Evolutionary conservation across 2,888 invertebrate species (phyloP), one percentile per base, ranked within the genome.

Genomic region (Atethmia centrago): DNA sequence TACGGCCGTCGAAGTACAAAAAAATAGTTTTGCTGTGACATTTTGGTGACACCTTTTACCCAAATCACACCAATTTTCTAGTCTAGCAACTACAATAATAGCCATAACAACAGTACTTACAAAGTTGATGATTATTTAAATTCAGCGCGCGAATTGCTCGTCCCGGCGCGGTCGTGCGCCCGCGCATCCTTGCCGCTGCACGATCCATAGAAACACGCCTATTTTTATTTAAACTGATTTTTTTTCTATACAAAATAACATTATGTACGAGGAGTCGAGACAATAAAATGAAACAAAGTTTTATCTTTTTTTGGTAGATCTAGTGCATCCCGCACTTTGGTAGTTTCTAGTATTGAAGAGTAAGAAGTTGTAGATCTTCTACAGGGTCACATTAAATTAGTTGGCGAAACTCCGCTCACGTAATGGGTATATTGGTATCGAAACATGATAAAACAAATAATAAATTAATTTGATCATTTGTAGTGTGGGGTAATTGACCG

Each of bases 131-230:
- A 71, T 67, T 70, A 72, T 81, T 80, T 74, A 49, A 68, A 70
- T 74, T 74, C 73, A 69, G n/a, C 42, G n/a, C 68, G 66, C 19
- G 56, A 36, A 74, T 65, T 55, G 76, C 62, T 49, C 73, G 40
- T 74, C 79, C 73, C 68, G 80, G 71, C 36, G 36, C 36, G 36
- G 28, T 19, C 74, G 72, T 72, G 84, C 80, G 77, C 69, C 21
- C n/a, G 81, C 85, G 87, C 87, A 88, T 86, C 88, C 87, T 88
- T 86, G 84, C 85, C 84, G 83, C 79, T 84, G 82, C 77, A 70
- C 82, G 80, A 77, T 68, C 71, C 70, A 47, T 59, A 64, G 65
- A 49, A 65, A 55, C 56, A 66, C 53, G 31, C 45, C 45, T 59
- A 21, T n/a, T 58, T 36, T 59, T n/a, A 58, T 45, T 45, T 19